phyloP scores from a whole-genome alignment of 2,888 invertebrate species.

The Tipula lateralis region DNA sequence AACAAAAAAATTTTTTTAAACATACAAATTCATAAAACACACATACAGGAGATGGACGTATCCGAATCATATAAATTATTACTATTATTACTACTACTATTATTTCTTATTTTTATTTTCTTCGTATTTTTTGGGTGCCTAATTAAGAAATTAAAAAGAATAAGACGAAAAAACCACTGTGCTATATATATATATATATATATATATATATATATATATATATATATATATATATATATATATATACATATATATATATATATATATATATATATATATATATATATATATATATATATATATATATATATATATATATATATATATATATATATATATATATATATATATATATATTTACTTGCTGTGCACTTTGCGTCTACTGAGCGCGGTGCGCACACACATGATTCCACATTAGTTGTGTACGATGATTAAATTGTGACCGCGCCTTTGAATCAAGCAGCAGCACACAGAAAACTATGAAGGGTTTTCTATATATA shows the following conservation, averaged over 20 bases:
- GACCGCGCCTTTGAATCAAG: neutral
- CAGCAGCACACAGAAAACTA: too few relatives aligned
- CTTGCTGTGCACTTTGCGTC: neutral
- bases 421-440: neutral
- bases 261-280: too few relatives aligned
- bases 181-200: too few relatives aligned
- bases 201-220: too few relatives aligned
- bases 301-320: too few relatives aligned
- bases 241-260: too few relatives aligned
- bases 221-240: too few relatives aligned
- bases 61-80: slow-evolving; percentile 24
- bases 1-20: neutral
- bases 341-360: too few relatives aligned
- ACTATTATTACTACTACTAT: neutral
- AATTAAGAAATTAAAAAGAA: neutral
- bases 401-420: neutral
- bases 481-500: neutral
- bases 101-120: neutral
- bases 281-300: too few relatives aligned
- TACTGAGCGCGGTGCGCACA: neutral
- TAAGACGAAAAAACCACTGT: neutral
- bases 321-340: too few relatives aligned
- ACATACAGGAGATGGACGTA: slow-evolving; percentile 13
- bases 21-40: slow-evolving; percentile 11
- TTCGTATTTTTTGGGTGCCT: neutral